Conservation (phyloP, 2,113 vertebrate genomes). For the Suncus etruscus region DNA sequence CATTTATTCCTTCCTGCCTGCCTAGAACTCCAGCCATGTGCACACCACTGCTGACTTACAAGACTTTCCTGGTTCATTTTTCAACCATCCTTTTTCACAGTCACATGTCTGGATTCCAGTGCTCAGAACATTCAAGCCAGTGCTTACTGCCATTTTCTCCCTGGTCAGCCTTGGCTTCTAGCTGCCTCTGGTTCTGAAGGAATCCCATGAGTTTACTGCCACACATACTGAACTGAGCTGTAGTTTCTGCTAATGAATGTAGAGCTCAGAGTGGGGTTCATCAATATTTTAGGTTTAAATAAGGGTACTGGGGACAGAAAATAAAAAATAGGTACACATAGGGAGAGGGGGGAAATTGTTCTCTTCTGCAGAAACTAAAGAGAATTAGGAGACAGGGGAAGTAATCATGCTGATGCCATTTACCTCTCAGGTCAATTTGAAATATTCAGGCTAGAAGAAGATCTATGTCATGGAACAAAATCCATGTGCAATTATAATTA, state of each 20-base stretch:
- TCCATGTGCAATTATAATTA: conserved; percentile 77
- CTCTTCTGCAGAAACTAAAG: conserved; percentile 18
- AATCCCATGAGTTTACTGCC: conserved; percentile 78
- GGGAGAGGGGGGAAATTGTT: not conserved
- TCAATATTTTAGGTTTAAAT: conserved; percentile 83
- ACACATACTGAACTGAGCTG: conserved; percentile 73
- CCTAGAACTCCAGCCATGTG: no score
- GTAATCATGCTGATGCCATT: conserved; percentile 72
- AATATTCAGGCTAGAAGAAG: conserved; percentile 74
- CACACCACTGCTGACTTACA: not conserved
- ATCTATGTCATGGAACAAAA: conserved; percentile 75
- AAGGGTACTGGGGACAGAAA: conserved; percentile 29
- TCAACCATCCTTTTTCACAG: not conserved
- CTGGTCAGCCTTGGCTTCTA: conserved; percentile 17
- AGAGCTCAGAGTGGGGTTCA: conserved; percentile 68
- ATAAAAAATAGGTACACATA: conserved; percentile 64
- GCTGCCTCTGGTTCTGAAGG: conserved; percentile 71
- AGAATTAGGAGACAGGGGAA: not conserved
- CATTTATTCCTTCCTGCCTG: not conserved
- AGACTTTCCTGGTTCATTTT: not conserved
- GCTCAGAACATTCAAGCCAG: conserved; percentile 13
- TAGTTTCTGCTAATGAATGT: conserved; percentile 70
- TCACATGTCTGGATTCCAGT: not conserved
- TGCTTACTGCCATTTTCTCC: not conserved
- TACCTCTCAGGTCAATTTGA: conserved; percentile 73